Percentiles rank a stretch among this genome's conserved stretches.
phyloP scores from a whole-genome alignment of 2,888 invertebrate species.

The Nomada goodeniana region DNA sequence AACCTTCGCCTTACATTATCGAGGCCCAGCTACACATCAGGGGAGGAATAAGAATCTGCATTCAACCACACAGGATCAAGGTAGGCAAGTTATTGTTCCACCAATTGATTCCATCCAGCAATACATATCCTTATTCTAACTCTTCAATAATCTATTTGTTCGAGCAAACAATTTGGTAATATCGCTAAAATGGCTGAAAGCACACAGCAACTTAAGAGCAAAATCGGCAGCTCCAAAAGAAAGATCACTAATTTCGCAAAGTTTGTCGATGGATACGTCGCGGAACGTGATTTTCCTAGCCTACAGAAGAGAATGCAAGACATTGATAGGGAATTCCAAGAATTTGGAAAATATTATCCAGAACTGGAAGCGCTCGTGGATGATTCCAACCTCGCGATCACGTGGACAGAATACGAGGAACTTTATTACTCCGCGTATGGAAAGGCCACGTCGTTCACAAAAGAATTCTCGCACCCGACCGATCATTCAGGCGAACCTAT shows the following conservation, averaged over 20 bases:
- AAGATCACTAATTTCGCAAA: conserved; percentile 5
- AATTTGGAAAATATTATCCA: neutral
- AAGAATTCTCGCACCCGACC: neutral
- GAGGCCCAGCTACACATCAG: no score
- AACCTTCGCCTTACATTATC: no score
- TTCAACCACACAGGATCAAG: neutral
- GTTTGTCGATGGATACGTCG: neutral
- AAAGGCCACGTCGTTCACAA: neutral
- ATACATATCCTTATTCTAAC: neutral
- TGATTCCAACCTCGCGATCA: neutral
- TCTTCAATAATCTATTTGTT: neutral
- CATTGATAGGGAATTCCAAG: conserved; percentile 1
- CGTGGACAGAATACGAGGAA: conserved; percentile 2
- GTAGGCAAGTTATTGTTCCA: neutral
- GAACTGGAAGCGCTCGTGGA: neutral
- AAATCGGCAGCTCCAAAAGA: conserved; percentile 5
- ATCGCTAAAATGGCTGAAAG: neutral
- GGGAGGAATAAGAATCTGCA: no score
- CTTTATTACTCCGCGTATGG: conserved; percentile 9
- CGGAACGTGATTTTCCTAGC: conserved; percentile 5
- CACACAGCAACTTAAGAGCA: neutral
- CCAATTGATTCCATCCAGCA: neutral
- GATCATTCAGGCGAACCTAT: neutral
- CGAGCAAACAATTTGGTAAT: neutral
- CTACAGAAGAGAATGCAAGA: neutral